These are phyloP conservation scores for Platerodrilus igneus DNA, from an alignment of 2,888 invertebrate genomes.

Conservation along the genomic window DNA sequence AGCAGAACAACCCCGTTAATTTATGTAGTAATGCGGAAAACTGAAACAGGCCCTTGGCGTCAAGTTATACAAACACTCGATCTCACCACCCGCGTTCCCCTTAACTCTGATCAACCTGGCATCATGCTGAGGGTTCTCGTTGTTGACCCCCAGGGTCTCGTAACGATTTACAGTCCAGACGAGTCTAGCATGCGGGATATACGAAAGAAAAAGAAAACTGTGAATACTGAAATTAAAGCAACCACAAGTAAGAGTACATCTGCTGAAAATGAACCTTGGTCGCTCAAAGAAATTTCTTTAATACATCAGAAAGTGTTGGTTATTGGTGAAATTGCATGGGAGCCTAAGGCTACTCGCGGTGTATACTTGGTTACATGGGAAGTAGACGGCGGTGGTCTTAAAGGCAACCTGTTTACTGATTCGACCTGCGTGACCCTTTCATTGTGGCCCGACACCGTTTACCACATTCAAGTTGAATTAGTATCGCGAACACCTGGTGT, in stretches of 20 bases:
- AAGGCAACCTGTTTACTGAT: constrained; percentile 77
- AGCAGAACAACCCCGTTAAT: constrained; percentile 56
- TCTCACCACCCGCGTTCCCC: constrained; percentile 59
- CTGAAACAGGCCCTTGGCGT: constrained; percentile 60
- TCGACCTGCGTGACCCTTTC: constrained; percentile 74
- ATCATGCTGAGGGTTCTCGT: constrained; percentile 64
- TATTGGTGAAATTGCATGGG: constrained; percentile 71
- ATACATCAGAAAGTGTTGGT: constrained; percentile 68
- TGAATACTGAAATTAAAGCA: constrained; percentile 51
- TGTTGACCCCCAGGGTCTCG: constrained; percentile 65
- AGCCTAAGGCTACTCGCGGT: constrained; percentile 59
- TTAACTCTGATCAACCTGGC: constrained; percentile 56
- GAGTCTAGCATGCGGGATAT: constrained; percentile 52
- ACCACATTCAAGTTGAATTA: constrained; percentile 72
- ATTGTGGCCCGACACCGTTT: constrained; percentile 75
- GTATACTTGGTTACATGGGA: constrained; percentile 81
- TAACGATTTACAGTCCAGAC: constrained; percentile 66
- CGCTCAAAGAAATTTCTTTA: constrained; percentile 62
- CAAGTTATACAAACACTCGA: constrained; percentile 65
- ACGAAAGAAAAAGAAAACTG: constrained; percentile 47
- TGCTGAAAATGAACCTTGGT: constrained; percentile 57
- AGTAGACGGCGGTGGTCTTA: constrained; percentile 74
- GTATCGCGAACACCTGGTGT: constrained; percentile 59
- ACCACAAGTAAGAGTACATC: constrained; percentile 51
- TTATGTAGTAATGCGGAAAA: constrained; percentile 66